Percentiles rank a stretch among this genome's conserved stretches.
phyloP scores from a whole-genome alignment of 1,140 invertebrate species.

The Psix sp. region DNA sequence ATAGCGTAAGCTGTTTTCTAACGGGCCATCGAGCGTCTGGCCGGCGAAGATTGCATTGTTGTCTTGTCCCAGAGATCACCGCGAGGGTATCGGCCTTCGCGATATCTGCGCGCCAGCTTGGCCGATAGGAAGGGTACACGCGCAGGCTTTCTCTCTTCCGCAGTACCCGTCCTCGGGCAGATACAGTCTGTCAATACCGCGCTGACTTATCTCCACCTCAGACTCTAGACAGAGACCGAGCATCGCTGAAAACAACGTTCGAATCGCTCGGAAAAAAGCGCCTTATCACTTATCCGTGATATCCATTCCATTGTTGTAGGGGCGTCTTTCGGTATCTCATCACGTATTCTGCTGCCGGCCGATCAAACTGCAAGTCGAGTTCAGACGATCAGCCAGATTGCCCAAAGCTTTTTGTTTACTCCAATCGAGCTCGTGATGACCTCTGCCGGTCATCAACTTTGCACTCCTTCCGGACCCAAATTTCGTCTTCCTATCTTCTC shows the following conservation, averaged over 20 bases:
- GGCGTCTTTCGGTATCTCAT: conserved; percentile 49
- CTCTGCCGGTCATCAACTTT: conserved; percentile 10
- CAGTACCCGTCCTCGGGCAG: conserved; percentile 30
- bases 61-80: conserved; percentile 77
- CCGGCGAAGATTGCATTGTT: conserved; percentile 74
- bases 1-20: conserved; percentile 58
- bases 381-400: conserved; percentile 28
- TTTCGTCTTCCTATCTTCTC: conserved; percentile 12
- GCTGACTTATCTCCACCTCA: conserved; percentile 49
- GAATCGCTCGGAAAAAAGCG: conserved; percentile 66
- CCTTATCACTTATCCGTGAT: conserved; percentile 65
- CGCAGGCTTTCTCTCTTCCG: conserved; percentile 14
- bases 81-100: conserved; percentile 73
- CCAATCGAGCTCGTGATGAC: conserved; percentile 7
- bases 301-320: conserved; percentile 54
- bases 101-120: conserved; percentile 64
- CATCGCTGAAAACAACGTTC: conserved; percentile 65
- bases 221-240: conserved; percentile 30
- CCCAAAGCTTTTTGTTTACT: conserved; percentile 8
- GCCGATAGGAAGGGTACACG: conserved; percentile 48
- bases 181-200: conserved; percentile 64
- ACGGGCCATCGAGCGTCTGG: conserved; percentile 61
- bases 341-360: conserved; percentile 22
- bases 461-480: conserved; percentile 20
- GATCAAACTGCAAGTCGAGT: conserved; percentile 22